Evolutionary conservation across 2,888 invertebrate species (phyloP), one percentile per base, ranked within the genome.

Genomic region (Drosophila fungiperda): DNA sequence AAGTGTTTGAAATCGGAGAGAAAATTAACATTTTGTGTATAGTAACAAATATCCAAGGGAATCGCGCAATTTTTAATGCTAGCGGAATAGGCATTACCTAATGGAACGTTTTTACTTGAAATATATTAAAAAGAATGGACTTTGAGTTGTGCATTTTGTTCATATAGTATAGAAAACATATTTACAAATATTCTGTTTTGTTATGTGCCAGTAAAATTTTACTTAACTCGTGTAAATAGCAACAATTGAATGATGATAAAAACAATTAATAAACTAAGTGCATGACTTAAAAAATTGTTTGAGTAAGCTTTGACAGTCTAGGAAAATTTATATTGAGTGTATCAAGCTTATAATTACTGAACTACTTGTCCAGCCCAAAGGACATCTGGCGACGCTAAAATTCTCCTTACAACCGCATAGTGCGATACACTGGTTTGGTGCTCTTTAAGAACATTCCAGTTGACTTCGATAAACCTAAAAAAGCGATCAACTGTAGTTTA

Each of bases 191-290:
- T 87, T 82, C 54, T 72, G 64, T 78, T 90, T 83, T 90, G 86
- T 87, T 88, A 88, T 74, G 78, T 68, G 82, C 76, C 72, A 72
- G 79, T 78, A 72, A 82, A 80, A 86, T 88, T 88, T 83, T 76
- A 80, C 76, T 67, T 78, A 83, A 81, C 77, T 88, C 72, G 45
- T 90, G 83, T 87, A 90, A 83, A 90, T 90, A 90, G 78, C 73
- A 85, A 78, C 76, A 52, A 82, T 77, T 72, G 70, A 68, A 72
- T 62, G 54, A 73, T 65, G 72, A 89, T 80, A 38, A 80, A 82
- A 84, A 70, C 49, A 68, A 73, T 87, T 69, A 77, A 89, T 81
- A 81, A 82, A 89, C 40, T 85, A 90, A 90, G 86, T 65, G 69
- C 74, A 89, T 77, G 72, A 77, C 80, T 71, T 60, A 35, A 79